A percentile compares a stretch with the other conserved stretches of the same genome.
These are phyloP conservation scores for Zophobas morio DNA, from an alignment of 1,140 invertebrate genomes.

Conservation along the genomic window DNA sequence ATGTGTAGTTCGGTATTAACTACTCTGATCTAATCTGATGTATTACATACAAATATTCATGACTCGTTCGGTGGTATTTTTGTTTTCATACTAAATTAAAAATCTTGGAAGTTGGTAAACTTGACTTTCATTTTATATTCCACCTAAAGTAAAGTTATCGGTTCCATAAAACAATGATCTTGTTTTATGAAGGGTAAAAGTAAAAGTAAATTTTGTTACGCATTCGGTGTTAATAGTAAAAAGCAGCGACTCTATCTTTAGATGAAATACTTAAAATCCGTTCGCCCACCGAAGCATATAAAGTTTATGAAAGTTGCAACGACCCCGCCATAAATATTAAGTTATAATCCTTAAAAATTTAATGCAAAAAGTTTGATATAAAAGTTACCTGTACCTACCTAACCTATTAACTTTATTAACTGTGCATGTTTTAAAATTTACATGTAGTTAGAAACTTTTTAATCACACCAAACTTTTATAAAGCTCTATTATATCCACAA, in stretches of 20 bases:
- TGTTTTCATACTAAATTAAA: too few relatives aligned
- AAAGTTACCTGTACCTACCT: slow-evolving; percentile 50
- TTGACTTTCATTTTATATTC: too few relatives aligned
- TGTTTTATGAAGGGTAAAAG: too few relatives aligned
- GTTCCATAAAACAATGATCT: too few relatives aligned
- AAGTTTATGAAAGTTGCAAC: slow-evolving; percentile 39
- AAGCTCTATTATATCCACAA: slow-evolving; percentile 23
- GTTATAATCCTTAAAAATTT: slow-evolving; percentile 53
- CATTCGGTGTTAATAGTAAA: too few relatives aligned
- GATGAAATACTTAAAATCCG: slow-evolving; percentile 32
- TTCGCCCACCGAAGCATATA: slow-evolving; percentile 37
- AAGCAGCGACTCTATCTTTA: background rate
- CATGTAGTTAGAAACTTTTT: slow-evolving; percentile 51
- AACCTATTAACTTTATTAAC: slow-evolving; percentile 52
- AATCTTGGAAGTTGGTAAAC: too few relatives aligned
- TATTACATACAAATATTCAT: too few relatives aligned
- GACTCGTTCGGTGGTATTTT: too few relatives aligned
- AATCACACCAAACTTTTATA: slow-evolving; percentile 42
- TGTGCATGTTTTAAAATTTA: slow-evolving; percentile 49
- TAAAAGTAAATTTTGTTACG: too few relatives aligned
- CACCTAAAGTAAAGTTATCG: too few relatives aligned
- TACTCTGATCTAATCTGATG: too few relatives aligned
- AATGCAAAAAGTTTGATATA: slow-evolving; percentile 49
- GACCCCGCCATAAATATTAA: slow-evolving; percentile 48
- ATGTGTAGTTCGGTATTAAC: too few relatives aligned